These are phyloP conservation scores for Oncorhynchus clarkii DNA, from an alignment of 2,113 vertebrate genomes.

Conservation along the genomic window DNA sequence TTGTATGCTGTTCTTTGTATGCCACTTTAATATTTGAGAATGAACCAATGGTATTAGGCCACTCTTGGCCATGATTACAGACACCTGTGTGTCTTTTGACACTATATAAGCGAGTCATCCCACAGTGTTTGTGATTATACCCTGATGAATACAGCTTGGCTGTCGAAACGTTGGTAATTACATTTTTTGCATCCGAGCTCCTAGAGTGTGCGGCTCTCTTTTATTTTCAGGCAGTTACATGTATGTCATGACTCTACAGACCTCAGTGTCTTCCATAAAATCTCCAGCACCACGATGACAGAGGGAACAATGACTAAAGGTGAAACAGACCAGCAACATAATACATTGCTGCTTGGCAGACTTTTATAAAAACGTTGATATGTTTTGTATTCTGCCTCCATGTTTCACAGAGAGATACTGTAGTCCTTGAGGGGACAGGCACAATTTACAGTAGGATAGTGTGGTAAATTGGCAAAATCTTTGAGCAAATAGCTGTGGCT, in stretches of 20 bases:
- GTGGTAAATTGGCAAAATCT: conserved; percentile 51
- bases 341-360: background rate
- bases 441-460: conserved; percentile 9
- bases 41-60: too few species aligned
- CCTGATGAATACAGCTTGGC: too few species aligned
- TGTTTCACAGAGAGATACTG: conserved; percentile 22
- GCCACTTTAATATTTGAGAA: too few species aligned
- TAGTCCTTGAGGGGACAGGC: conserved; percentile 21
- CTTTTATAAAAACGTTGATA: background rate
- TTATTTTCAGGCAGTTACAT: too few species aligned
- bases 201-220: too few species aligned
- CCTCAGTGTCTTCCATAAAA: background rate
- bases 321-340: background rate
- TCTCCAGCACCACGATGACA: background rate
- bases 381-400: background rate
- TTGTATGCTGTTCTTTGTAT: too few species aligned
- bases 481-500: conserved; percentile 33
- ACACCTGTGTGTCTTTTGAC: too few species aligned
- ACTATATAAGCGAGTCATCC: too few species aligned
- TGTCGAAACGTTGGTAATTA: too few species aligned
- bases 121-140: too few species aligned
- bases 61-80: too few species aligned
- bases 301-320: background rate
- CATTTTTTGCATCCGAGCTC: too few species aligned
- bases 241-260: background rate